phyloP scores from a whole-genome alignment of 1,140 invertebrate species.

The Dreissena rostriformis region DNA sequence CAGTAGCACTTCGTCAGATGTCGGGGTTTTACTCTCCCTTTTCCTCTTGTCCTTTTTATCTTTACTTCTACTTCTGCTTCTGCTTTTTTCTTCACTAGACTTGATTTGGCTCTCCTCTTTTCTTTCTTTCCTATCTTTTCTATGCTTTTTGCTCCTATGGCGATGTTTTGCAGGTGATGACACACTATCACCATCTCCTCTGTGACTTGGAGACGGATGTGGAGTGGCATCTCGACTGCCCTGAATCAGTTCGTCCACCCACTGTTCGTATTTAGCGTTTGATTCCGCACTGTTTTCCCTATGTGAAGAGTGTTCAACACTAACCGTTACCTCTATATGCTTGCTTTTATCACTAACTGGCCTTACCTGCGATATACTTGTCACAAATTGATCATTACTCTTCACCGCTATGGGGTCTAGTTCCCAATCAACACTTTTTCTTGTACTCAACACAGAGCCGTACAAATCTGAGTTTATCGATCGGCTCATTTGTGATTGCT shows the following conservation, averaged over 20 bases:
- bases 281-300: conserved; percentile 43
- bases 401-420: conserved; percentile 30
- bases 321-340: neutral
- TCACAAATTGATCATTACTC: conserved; percentile 41
- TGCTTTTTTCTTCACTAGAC: neutral
- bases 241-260: conserved; percentile 51
- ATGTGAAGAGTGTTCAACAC: neutral
- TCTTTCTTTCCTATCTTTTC: conserved; percentile 49
- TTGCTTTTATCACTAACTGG: neutral
- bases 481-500: conserved; percentile 17
- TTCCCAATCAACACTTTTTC: conserved; percentile 26
- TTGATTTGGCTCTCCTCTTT: conserved; percentile 19
- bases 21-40: conserved; percentile 24
- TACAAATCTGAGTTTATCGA: conserved; percentile 1
- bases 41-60: conserved; percentile 24
- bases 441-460: conserved; percentile 4
- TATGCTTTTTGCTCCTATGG: conserved; percentile 48
- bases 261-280: conserved; percentile 47
- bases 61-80: conserved; percentile 27
- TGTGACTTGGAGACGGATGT: conserved; percentile 37
- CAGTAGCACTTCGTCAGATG: conserved; percentile 30
- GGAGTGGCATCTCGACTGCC: conserved; percentile 18
- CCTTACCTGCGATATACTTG: conserved; percentile 12
- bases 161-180: conserved; percentile 18
- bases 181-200: conserved; percentile 17